Percentiles rank a stretch among this genome's conserved stretches.
These are phyloP conservation scores for Heterotilapia buettikoferi DNA, from an alignment of 2,113 vertebrate species.

Conservation along the genomic window DNA sequence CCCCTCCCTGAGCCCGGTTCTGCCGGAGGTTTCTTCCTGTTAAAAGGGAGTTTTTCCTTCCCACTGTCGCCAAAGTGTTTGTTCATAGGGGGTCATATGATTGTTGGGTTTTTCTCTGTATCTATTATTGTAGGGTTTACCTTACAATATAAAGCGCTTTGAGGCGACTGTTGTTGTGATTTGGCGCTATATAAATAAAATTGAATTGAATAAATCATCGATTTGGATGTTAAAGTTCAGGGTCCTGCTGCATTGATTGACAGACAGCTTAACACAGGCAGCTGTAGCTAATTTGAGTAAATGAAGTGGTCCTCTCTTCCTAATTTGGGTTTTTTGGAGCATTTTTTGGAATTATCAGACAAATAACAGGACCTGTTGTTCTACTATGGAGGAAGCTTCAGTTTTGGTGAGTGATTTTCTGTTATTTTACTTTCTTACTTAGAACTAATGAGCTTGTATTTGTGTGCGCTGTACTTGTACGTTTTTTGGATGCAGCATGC, in stretches of 20 bases:
- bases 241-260: neutral
- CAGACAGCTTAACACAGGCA: neutral
- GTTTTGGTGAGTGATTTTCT: neutral
- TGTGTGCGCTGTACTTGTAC: neutral
- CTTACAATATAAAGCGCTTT: too few relatives aligned
- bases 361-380: neutral
- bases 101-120: too few relatives aligned
- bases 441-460: neutral
- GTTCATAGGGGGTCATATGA: too few relatives aligned
- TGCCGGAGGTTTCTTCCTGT: too few relatives aligned
- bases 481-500: neutral
- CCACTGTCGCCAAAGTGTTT: too few relatives aligned
- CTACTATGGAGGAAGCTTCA: neutral
- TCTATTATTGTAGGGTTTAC: too few relatives aligned
- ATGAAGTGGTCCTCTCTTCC: neutral
- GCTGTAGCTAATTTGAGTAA: neutral
- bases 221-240: neutral
- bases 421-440: neutral
- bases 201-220: neutral
- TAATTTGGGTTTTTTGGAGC: neutral
- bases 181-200: too few relatives aligned
- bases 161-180: too few relatives aligned
- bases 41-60: too few relatives aligned
- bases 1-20: too few relatives aligned
- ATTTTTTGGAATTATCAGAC: neutral